Percentiles rank a stretch among this genome's conserved stretches.
Conservation (phyloP, 2,797 vertebrate species). For the Falco cherrug region DNA sequence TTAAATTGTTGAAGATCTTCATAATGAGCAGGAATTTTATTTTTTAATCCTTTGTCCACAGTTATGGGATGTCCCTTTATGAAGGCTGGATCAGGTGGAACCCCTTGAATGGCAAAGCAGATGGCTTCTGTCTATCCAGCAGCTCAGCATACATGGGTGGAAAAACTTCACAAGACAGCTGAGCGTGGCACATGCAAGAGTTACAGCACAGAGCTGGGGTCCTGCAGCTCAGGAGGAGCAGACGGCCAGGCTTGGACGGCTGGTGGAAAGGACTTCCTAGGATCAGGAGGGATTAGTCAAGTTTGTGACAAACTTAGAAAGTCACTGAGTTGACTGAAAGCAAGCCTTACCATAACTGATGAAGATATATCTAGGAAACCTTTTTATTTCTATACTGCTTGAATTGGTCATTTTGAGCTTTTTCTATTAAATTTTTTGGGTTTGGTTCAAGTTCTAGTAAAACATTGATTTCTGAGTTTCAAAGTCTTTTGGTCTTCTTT, state of each 20-base stretch:
- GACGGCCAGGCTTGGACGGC: neutral
- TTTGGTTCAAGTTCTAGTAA: neutral
- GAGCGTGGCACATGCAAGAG: neutral
- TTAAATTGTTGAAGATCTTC: neutral
- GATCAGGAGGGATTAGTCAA: neutral
- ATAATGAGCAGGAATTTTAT: neutral
- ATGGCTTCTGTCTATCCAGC: conserved; percentile 45
- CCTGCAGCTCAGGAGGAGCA: neutral
- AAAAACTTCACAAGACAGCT: conserved; percentile 17
- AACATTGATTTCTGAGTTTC: neutral
- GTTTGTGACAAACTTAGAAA: neutral
- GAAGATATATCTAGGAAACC: neutral
- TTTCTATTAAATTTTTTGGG: neutral
- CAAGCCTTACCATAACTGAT: neutral
- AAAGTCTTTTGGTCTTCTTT: neutral
- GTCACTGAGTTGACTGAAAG: neutral
- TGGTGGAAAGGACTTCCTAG: neutral
- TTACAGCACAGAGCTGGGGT: neutral
- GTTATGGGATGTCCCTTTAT: neutral
- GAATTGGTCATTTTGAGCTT: neutral
- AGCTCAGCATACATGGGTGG: neutral
- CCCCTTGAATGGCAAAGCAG: conserved; percentile 21
- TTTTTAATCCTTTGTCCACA: neutral
- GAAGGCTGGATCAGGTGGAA: conserved; percentile 19
- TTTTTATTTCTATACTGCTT: neutral